Conservation (phyloP, 2,113 vertebrate species). For the Noctilio leporinus region DNA sequence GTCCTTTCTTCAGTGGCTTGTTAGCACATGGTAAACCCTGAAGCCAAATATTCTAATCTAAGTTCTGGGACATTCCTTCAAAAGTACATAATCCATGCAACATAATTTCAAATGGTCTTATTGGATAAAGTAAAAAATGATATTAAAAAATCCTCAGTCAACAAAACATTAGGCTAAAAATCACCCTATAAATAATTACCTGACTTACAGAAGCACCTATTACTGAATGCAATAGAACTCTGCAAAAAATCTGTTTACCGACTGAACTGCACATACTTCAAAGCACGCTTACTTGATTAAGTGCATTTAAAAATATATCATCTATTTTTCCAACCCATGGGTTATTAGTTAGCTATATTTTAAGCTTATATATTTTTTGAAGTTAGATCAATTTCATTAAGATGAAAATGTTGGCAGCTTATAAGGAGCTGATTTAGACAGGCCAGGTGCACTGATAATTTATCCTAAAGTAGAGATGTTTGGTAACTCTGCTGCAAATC, state of each 20-base stretch:
- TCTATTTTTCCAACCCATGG: not conserved
- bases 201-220: not conserved
- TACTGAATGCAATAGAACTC: rapidly evolving
- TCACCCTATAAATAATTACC: not conserved
- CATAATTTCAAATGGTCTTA: not conserved
- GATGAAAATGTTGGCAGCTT: not conserved
- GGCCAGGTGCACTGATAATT: not conserved
- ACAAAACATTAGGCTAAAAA: not conserved
- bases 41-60: not conserved
- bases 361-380: not conserved
- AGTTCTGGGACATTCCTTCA: not conserved
- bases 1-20: not conserved
- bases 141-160: not conserved
- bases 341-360: not conserved
- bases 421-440: not conserved
- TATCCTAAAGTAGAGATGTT: not conserved
- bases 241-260: not conserved
- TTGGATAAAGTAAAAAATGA: not conserved
- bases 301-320: not conserved
- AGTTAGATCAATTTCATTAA: not conserved
- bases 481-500: not conserved
- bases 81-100: not conserved
- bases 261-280: not conserved
- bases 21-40: not conserved
- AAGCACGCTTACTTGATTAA: not conserved